Percentiles rank a stretch among this genome's conserved stretches.
Conservation (phyloP, 2,113 vertebrate species). For the Ptilorrhoa leucosticta region DNA sequence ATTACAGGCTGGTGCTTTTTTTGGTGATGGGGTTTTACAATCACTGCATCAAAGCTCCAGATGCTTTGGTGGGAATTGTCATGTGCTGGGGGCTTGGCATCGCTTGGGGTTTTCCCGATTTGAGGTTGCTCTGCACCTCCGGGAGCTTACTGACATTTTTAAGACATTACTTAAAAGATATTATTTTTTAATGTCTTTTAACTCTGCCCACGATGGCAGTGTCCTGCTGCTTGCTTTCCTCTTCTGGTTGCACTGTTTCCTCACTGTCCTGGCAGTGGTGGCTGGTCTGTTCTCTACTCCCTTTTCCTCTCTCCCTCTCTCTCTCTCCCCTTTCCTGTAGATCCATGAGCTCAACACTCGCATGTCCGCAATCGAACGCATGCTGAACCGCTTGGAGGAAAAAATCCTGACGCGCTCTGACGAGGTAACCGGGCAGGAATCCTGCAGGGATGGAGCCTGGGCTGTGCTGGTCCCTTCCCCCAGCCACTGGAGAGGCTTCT, state of each 20-base stretch:
- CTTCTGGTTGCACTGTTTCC: neutral
- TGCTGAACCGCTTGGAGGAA: slow-evolving; percentile 80
- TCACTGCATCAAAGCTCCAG: neutral
- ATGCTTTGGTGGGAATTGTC: neutral
- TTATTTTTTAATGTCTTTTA: neutral
- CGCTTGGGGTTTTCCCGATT: neutral
- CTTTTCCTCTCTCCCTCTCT: neutral
- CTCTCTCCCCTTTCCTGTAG: slow-evolving; percentile 54
- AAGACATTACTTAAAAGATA: neutral
- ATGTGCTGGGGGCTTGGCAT: neutral
- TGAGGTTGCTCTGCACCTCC: neutral
- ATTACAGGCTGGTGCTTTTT: neutral
- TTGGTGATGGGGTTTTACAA: neutral
- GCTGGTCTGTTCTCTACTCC: neutral
- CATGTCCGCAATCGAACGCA: slow-evolving; percentile 76
- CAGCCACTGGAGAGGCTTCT: neutral
- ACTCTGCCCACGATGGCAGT: rapidly evolving
- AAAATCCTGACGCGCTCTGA: slow-evolving; percentile 70
- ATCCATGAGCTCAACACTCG: slow-evolving; percentile 81
- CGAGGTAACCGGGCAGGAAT: slow-evolving; percentile 62
- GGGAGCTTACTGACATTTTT: neutral
- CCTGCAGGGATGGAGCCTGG: neutral
- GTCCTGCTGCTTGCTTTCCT: neutral
- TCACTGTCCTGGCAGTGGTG: neutral
- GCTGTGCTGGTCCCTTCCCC: neutral